Percentiles rank a stretch among this genome's conserved stretches.
phyloP scores from a whole-genome alignment of 1,140 invertebrate genomes.

The Zaprionus camerounensis region DNA sequence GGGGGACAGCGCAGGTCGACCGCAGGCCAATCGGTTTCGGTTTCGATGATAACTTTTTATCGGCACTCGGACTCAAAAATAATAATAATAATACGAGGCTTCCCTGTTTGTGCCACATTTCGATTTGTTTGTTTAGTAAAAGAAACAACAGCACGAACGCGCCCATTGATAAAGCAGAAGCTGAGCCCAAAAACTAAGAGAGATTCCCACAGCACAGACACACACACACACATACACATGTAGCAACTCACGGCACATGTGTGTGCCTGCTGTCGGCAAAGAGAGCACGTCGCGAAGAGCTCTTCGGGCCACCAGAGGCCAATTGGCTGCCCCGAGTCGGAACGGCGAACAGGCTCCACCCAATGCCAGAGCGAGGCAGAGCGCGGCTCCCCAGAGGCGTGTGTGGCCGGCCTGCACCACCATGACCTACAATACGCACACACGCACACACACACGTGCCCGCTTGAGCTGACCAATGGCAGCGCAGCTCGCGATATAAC shows the following conservation, averaged over 20 bases:
- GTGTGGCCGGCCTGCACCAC: constrained; percentile 30
- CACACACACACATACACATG: constrained; percentile 2
- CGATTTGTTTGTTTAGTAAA: constrained; percentile 43
- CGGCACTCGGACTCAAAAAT: constrained; percentile 16
- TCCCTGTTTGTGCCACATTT: constrained; percentile 16
- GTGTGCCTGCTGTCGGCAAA: constrained; percentile 1
- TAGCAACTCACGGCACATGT: not conserved
- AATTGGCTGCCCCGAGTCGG: constrained; percentile 20
- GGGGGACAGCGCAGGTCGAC: not conserved
- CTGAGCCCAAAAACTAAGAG: not conserved
- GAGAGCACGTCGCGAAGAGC: constrained; percentile 22
- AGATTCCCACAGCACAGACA: not conserved
- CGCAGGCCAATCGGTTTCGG: constrained; percentile 32
- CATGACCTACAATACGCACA: constrained; percentile 41
- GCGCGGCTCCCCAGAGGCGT: constrained; percentile 12
- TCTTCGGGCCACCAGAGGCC: not conserved
- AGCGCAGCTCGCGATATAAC: constrained; percentile 14
- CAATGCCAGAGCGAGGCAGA: constrained; percentile 29
- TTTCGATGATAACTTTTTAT: constrained; percentile 38
- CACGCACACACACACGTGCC: not conserved
- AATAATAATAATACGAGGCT: constrained; percentile 16
- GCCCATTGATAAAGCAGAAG: constrained; percentile 7
- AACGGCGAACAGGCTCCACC: constrained; percentile 34
- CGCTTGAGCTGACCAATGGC: constrained; percentile 24
- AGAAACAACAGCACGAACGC: constrained; percentile 20